A percentile compares a stretch with the other conserved stretches of the same genome.
These are phyloP conservation scores for Heliconius eleuchia DNA, from an alignment of 1,140 invertebrate species.

Conservation along the genomic window DNA sequence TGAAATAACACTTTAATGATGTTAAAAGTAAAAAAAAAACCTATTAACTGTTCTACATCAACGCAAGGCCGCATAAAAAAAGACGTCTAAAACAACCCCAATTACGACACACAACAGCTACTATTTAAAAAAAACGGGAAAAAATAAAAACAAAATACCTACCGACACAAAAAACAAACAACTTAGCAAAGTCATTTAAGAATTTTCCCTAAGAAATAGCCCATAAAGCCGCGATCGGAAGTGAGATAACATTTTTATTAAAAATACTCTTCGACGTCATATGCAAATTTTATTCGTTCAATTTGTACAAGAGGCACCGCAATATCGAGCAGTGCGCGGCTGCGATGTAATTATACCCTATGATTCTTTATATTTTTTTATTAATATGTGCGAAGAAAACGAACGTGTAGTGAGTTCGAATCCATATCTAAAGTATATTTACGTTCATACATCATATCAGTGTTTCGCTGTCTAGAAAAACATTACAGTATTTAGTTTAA, in stretches of 20 bases:
- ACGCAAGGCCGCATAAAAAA: neutral
- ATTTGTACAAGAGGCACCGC: conserved; percentile 26
- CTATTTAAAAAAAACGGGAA: neutral
- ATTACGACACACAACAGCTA: neutral
- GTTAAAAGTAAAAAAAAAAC: too few species aligned
- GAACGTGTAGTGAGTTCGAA: neutral
- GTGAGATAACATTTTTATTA: conserved; percentile 16
- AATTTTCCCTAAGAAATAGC: conserved; percentile 9
- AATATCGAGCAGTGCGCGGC: conserved; percentile 11
- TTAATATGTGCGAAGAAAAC: neutral
- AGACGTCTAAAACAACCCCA: neutral
- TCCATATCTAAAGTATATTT: neutral
- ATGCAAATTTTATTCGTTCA: conserved; percentile 40
- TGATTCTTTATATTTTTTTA: neutral
- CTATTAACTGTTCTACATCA: neutral
- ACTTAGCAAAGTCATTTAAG: conserved; percentile 9
- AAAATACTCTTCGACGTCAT: conserved; percentile 33
- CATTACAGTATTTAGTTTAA: too few species aligned
- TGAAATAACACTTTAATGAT: too few species aligned
- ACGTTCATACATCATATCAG: too few species aligned
- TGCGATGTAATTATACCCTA: conserved; percentile 14
- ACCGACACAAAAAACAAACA: neutral
- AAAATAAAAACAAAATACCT: neutral
- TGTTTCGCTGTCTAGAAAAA: too few species aligned
- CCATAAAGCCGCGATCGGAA: conserved; percentile 1